Base-by-base conservation (phyloP, 2,888 invertebrate genomes). In the Ptilodon capucinus region DNA sequence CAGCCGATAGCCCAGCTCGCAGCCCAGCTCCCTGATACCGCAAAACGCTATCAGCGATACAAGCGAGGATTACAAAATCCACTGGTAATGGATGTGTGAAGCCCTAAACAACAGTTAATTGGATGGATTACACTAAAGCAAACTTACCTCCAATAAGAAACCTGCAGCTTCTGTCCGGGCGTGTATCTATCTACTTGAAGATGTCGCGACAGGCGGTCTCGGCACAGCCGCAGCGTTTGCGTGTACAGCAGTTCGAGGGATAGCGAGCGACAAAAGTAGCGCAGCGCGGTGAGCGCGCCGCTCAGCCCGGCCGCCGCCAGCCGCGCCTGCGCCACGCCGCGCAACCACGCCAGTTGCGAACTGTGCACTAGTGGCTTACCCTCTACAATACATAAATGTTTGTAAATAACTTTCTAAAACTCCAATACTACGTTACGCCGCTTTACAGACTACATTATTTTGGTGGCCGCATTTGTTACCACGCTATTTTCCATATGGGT, bases 301-400 rank as follows among this genome's bases (percentile, higher is more conserved):
- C 95, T 92, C 95, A 99, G 51, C 93, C 95, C 74, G 95, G 71
- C 98, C 76, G 87, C 88, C 9, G 96, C 95, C 7, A 98, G 91
- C 25, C 98, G 93, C 0, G 97, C 95, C 87, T 99, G 99, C 1
- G 98, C 95, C 21, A 99, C 93, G 71, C 98, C 97, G 70, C 99
- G 98, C 44, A 99, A 95, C 87, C 97, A 98, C 74, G 97, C 94
- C 16, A 97, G 94, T 92, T 99, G 99, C 7, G 98, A 92, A 4
- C 96, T 95, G 90, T 99, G 99, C 2, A 99, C 99, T 47, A 99
- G 91, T 0, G 97, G 94, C 85, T 98, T 98, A 11, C 99, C 99
- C 93, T 98, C 98, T 94, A 77, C 5, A 86, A 86, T 4, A 53
- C 30, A 48, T 23, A 7, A 25, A 5, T 8, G 2, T 8, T 1